Base-by-base conservation (phyloP, 1,140 invertebrate species). In the Pseudomyrmex cubaensis region DNA sequence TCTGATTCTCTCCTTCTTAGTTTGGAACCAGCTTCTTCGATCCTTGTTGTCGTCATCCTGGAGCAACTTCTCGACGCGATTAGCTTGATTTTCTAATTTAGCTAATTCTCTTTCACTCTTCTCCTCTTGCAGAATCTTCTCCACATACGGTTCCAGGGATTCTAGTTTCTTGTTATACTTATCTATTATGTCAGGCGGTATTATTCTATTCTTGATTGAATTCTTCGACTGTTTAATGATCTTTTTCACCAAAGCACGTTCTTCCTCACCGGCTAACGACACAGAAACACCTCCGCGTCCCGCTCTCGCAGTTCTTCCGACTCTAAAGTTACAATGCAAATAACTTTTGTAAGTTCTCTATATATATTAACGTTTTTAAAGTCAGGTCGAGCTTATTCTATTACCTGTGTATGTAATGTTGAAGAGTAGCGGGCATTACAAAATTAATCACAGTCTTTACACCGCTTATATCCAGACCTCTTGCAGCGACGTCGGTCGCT, bases 381-480 rank as follows among this genome's bases (percentile, higher is more conserved):
- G 35, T 67, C 1, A 61, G 5, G 5, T 1, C 5, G 5, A 35
- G 35, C 35, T 35, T 35, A 7, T 35, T 35, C 5, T 35, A 35
- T 35, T 96, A 96, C 92, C 96, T 95, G 91, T 99, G 99, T 92
- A 99, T 98, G 90, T 99, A 99, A 94, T 99, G 98, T 91, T 99
- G 98, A 10, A 99, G 93, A 0, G 98, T 98, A 20, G 97, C 96
- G 2, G 99, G 99, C 97, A 99, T 97, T 0, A 98, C 97, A 93
- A 99, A 99, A 94, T 99, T 99, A 57, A 99, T 98, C 3, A 99
- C 98, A 54, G 98, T 99, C 95, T 98, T 98, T 0, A 99, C 98
- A 8, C 98, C 98, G 63, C 97, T 96, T 89, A 99, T 99, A 94
- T 99, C 99, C 44, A 99, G 95, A 94, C 99, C 99, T 94, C 99